These are phyloP conservation scores for Dryomyza anilis DNA, from an alignment of 2,888 invertebrate genomes.

Conservation along the genomic window DNA sequence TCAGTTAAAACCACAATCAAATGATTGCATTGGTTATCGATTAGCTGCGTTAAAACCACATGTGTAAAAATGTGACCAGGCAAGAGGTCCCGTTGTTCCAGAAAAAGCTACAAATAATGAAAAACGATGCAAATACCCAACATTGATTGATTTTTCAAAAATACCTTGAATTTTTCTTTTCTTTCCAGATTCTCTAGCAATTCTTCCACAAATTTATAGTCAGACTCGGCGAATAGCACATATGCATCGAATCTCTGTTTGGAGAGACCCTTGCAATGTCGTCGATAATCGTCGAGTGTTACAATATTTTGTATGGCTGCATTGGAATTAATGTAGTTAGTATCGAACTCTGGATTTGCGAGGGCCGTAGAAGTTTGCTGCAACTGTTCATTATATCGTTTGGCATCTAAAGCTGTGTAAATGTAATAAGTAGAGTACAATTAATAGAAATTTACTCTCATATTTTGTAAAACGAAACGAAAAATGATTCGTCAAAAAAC, in stretches of 20 bases:
- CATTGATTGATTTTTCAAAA: too few relatives aligned
- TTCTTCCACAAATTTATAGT: conserved; percentile 71
- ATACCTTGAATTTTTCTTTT: too few relatives aligned
- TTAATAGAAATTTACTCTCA: not conserved
- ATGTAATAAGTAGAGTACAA: not conserved
- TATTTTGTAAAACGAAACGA: too few relatives aligned
- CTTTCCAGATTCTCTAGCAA: conserved; percentile 70
- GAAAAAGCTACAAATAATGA: conserved; percentile 68
- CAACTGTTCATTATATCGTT: conserved; percentile 41
- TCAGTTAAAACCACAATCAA: conserved; percentile 81
- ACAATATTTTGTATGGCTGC: conserved; percentile 45
- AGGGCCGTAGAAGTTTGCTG: conserved; percentile 32
- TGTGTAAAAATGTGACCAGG: conserved; percentile 74
- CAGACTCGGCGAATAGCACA: conserved; percentile 76
- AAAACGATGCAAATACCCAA: too few relatives aligned
- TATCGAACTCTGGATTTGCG: conserved; percentile 13
- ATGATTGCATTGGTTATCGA: conserved; percentile 77
- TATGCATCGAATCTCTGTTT: conserved; percentile 79
- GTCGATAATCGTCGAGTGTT: conserved; percentile 66
- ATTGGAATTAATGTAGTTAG: conserved; percentile 40
- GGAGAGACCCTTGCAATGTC: conserved; percentile 60
- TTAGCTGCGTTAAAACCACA: conserved; percentile 73
- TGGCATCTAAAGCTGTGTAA: conserved; percentile 45
- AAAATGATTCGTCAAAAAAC: not conserved
- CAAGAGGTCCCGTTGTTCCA: conserved; percentile 74